Evolutionary conservation across 2,888 invertebrate species (phyloP), one percentile per base, ranked within the genome.

Genomic region (Chouioia cunea): DNA sequence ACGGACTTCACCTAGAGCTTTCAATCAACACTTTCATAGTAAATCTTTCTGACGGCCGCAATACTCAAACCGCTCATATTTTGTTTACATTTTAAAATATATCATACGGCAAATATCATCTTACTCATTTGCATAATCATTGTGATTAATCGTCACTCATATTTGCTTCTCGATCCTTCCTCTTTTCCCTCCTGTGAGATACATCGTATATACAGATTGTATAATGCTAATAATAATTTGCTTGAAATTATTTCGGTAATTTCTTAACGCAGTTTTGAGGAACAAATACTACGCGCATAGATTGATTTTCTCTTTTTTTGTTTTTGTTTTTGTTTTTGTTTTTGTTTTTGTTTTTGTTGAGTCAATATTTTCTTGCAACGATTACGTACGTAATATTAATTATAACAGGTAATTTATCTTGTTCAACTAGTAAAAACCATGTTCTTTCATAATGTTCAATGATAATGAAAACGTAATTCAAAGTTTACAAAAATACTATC

Each of bases 401-500:
- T 12, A 62, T 58, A 62, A 60, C 44, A 22, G 16, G 58, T 67
- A 56, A 64, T 60, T 64, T 18, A 62, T 43, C 57, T 48, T 23
- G 53, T 60, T 47, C 54, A 58, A 66, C 52, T 36, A 65, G 36
- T 58, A 73, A 64, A 48, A 52, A 66, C 59, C 73, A 76, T 74
- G 75, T 63, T 66, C 73, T 75, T 47, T 20, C n/a, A 64, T 46
- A 71, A 68, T 71, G 58, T 67, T 36, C 64, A 71, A 68, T 68
- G 56, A 56, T 65, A 48, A 73, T 71, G 27, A 56, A 76, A 81
- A 81, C 77, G 73, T 65, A 82, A 82, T 72, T 78, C 79, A 82
- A 74, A 80, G 77, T 81, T 82, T 82, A 81, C 80, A 82, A 82
- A 82, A 82, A 81, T 83, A 80, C 77, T 79, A 82, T 79, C 75